phyloP scores from a whole-genome alignment of 2,888 invertebrate genomes.

The Dichetophora obliterata region DNA sequence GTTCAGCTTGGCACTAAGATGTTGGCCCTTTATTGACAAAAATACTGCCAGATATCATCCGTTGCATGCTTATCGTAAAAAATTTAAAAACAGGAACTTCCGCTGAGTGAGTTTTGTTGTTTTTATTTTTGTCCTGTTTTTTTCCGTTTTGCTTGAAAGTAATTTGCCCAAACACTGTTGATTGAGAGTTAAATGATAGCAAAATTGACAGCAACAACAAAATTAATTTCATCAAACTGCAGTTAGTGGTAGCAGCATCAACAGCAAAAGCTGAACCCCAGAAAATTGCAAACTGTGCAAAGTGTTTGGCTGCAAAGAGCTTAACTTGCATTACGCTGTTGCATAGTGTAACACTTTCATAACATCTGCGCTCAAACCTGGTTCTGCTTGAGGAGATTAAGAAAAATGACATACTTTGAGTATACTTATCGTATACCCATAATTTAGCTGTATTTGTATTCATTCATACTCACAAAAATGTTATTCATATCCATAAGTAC shows the following conservation, averaged over 20 bases:
- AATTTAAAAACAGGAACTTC: neutral
- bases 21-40: slow-evolving; percentile 4
- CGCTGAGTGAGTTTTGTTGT: neutral
- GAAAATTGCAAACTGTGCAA: neutral
- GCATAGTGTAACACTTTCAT: too few species aligned
- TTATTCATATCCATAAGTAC: too few species aligned
- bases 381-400: too few species aligned
- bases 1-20: neutral
- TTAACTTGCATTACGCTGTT: too few species aligned
- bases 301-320: too few species aligned
- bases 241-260: neutral
- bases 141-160: too few species aligned
- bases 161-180: neutral
- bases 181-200: neutral
- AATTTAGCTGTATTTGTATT: too few species aligned
- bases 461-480: too few species aligned
- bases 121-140: too few species aligned
- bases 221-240: neutral
- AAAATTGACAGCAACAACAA: neutral
- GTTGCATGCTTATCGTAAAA: neutral
- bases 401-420: too few species aligned
- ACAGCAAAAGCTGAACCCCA: neutral
- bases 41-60: neutral
- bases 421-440: too few species aligned
- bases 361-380: too few species aligned